Evolutionary conservation across 2,888 invertebrate genomes (phyloP).

Genomic region (Monochamus alternatus): DNA sequence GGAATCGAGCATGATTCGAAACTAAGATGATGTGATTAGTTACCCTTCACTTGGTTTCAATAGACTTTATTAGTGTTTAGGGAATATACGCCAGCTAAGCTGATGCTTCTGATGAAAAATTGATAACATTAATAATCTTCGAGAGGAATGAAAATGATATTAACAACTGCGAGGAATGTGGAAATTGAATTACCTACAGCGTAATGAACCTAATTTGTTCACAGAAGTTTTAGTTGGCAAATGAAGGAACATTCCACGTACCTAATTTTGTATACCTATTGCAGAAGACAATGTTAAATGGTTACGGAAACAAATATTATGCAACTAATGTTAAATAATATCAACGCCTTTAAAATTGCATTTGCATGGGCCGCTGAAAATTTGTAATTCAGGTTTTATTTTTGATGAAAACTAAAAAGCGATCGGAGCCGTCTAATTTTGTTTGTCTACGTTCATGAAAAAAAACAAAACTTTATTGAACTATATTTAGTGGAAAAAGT

Average conservation of each 20-base stretch:
- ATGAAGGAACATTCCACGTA: background rate
- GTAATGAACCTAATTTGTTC: background rate
- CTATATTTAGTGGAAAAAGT: too few relatives aligned
- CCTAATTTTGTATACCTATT: background rate
- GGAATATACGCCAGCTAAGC: background rate
- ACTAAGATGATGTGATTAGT: slow-evolving; percentile 14
- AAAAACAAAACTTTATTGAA: too few relatives aligned
- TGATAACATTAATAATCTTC: slow-evolving; percentile 7
- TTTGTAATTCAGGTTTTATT: too few relatives aligned
- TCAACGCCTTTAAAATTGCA: too few relatives aligned
- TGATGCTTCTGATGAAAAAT: background rate
- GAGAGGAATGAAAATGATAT: background rate
- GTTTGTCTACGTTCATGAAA: too few relatives aligned
- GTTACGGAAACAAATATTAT: too few relatives aligned
- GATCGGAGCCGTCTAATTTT: too few relatives aligned
- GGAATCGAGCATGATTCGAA: background rate
- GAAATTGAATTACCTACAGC: background rate
- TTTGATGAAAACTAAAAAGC: too few relatives aligned
- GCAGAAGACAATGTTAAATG: too few relatives aligned
- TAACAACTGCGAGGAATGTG: background rate
- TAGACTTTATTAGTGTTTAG: slow-evolving; percentile 2
- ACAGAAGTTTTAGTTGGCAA: background rate
- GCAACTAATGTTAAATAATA: too few relatives aligned
- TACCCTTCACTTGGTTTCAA: slow-evolving; percentile 12
- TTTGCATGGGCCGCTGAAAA: too few relatives aligned